Conservation (phyloP, 2,797 vertebrate species). For the Artibeus jamaicensis region DNA sequence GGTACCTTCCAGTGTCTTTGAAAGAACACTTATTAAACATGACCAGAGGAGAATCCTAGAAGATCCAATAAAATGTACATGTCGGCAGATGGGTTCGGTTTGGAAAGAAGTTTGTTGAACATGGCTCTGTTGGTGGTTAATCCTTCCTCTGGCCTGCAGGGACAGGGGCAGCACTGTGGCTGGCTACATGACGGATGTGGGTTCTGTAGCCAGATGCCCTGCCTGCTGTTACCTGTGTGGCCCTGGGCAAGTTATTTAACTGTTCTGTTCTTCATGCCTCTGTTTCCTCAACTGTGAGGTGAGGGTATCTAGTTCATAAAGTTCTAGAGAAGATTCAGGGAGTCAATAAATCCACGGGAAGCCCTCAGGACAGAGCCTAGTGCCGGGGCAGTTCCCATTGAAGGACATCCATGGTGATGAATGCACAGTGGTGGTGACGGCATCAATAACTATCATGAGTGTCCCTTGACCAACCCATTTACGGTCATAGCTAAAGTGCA, state of each 20-base stretch:
- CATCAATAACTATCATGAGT: accelerated
- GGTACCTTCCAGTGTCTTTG: slow-evolving; percentile 21
- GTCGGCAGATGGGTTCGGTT: neutral
- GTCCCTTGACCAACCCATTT: accelerated
- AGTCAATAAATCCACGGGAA: neutral
- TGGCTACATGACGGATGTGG: neutral
- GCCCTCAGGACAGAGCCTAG: neutral
- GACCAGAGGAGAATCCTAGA: neutral
- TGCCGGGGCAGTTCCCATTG: neutral
- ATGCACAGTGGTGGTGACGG: accelerated
- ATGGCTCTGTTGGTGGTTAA: neutral
- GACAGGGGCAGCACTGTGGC: accelerated
- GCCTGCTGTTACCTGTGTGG: neutral
- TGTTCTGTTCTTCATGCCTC: neutral
- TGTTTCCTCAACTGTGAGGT: neutral
- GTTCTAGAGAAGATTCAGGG: neutral
- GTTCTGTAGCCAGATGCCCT: neutral
- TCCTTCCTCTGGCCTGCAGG: neutral
- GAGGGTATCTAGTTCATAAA: neutral
- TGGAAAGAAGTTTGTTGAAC: neutral
- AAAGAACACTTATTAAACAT: slow-evolving; percentile 39
- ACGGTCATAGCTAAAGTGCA: too few relatives aligned
- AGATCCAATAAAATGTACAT: neutral
- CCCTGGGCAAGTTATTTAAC: neutral
- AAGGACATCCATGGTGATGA: neutral